Conservation (phyloP, 1,140 invertebrate species). For the Drosophila lacteicornis region DNA sequence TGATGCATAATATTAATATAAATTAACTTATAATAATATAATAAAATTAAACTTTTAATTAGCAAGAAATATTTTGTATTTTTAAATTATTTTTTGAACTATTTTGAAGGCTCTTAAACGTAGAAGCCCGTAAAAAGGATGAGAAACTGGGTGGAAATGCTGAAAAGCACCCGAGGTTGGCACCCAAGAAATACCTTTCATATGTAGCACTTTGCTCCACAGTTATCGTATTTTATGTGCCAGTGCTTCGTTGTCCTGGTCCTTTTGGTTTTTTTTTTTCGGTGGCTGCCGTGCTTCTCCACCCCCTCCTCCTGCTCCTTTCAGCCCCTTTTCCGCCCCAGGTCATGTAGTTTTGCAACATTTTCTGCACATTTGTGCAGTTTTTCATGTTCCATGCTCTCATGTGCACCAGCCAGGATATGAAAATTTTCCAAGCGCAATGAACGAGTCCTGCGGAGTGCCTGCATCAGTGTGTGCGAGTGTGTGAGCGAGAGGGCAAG, state of each 20-base stretch:
- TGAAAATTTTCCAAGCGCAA: conserved; percentile 78
- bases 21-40: too few relatives aligned
- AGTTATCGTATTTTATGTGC: conserved; percentile 83
- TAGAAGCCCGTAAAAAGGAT: background rate
- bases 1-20: too few relatives aligned
- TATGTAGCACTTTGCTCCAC: conserved; percentile 76
- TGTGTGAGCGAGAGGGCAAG: background rate
- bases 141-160: conserved; percentile 1
- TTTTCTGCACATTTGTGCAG: conserved; percentile 82
- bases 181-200: conserved; percentile 70
- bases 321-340: background rate
- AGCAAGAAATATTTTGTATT: too few relatives aligned
- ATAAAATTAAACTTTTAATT: too few relatives aligned
- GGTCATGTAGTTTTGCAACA: conserved; percentile 75
- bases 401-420: conserved; percentile 75
- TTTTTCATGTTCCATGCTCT: conserved; percentile 76
- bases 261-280: conserved; percentile 10
- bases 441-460: conserved; percentile 32
- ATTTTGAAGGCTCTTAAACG: background rate
- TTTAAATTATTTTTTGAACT: background rate
- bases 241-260: conserved; percentile 47
- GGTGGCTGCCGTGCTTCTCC: conserved; percentile 7
- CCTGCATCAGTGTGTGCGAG: conserved; percentile 1
- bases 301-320: background rate
- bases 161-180: conserved; percentile 12